A percentile compares a stretch with the other conserved stretches of the same genome.
These are phyloP conservation scores for Apoda limacodes DNA, from an alignment of 2,888 invertebrate species.

Conservation along the genomic window DNA sequence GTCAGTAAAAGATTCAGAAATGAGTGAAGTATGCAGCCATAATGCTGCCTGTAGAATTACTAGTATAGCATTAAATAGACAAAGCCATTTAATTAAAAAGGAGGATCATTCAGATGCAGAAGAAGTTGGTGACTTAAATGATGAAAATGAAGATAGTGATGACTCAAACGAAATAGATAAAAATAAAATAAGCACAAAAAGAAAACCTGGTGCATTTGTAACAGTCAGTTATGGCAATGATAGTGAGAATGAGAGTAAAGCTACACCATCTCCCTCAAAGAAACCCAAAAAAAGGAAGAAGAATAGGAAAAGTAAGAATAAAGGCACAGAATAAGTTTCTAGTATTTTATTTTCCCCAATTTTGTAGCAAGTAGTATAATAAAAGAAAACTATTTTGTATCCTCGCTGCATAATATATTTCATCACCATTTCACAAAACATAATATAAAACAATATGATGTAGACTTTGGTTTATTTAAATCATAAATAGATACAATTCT, in stretches of 20 bases:
- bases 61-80: conserved; percentile 73
- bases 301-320: conserved; percentile 40
- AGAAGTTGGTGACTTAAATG: conserved; percentile 21
- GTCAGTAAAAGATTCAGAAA: conserved; percentile 45
- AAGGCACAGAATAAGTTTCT: conserved; percentile 18
- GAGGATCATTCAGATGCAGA: conserved; percentile 35
- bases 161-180: conserved; percentile 28
- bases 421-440: conserved; percentile 42
- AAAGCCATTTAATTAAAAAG: conserved; percentile 47
- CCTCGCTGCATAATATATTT: conserved; percentile 51
- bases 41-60: conserved; percentile 80
- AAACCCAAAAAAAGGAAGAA: conserved; percentile 46
- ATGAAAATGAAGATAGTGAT: conserved; percentile 26
- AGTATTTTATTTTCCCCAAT: conserved; percentile 4
- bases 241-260: conserved; percentile 20
- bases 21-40: conserved; percentile 68
- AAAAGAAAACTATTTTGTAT: conserved; percentile 27
- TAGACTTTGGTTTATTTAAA: conserved; percentile 69
- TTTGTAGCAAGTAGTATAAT: conserved; percentile 6
- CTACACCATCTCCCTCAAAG: conserved; percentile 31
- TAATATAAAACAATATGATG: conserved; percentile 43
- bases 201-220: conserved; percentile 53
- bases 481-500: conserved; percentile 64
- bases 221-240: conserved; percentile 47
- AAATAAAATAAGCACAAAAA: conserved; percentile 26